Evolutionary conservation across 2,797 vertebrate genomes (phyloP).

Genomic region (Diglossa cyanea): DNA sequence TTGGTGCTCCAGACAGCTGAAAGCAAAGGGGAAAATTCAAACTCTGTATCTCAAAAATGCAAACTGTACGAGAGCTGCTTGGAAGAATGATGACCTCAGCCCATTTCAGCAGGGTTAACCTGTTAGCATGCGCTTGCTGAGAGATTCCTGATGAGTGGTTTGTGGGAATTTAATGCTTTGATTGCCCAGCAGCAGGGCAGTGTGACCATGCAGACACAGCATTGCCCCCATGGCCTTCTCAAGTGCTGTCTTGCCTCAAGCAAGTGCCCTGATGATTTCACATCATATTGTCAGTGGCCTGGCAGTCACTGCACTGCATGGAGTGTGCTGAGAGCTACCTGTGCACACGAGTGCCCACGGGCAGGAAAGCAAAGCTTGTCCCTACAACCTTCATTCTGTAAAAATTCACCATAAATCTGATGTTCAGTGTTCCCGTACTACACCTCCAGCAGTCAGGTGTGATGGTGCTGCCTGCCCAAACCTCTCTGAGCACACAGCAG

Average conservation of each 20-base stretch:
- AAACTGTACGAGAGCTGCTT: neutral
- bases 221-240: neutral
- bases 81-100: neutral
- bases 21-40: neutral
- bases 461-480: neutral
- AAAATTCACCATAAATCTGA: neutral
- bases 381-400: neutral
- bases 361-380: neutral
- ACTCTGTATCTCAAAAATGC: neutral
- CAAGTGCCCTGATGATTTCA: neutral
- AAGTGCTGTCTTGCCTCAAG: neutral
- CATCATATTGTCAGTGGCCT: neutral
- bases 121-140: neutral
- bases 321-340: neutral
- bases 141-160: neutral
- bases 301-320: neutral
- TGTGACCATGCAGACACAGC: neutral
- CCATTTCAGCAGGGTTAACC: neutral
- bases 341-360: neutral
- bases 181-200: neutral
- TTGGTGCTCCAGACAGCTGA: neutral
- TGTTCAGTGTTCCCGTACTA: accelerated
- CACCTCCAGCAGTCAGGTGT: neutral
- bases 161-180: neutral
- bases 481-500: neutral